These are phyloP conservation scores for Holacanthella duospinosa DNA, from an alignment of 2,888 invertebrate genomes.

Conservation along the genomic window DNA sequence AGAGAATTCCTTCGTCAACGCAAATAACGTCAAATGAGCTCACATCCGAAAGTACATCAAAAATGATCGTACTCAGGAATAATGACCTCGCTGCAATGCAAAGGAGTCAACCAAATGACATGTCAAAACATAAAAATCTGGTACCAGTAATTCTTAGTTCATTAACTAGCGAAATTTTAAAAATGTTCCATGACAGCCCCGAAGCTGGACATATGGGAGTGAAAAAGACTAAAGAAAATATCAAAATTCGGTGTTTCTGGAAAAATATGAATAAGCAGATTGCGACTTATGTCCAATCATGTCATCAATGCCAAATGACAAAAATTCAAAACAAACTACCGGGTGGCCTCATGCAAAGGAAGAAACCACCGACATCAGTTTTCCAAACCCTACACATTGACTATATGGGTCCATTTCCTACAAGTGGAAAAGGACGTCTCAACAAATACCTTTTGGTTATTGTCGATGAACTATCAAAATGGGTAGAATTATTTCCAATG, in stretches of 20 bases:
- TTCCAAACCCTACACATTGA: neutral
- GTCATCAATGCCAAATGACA: neutral
- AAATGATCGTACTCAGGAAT: too few species aligned
- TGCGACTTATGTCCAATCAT: neutral
- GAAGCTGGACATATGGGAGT: constrained; percentile 3
- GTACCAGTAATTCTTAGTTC: neutral
- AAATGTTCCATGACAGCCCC: neutral
- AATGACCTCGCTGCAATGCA: too few species aligned
- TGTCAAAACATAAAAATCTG: too few species aligned
- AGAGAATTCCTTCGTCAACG: too few species aligned
- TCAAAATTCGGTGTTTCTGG: too few species aligned
- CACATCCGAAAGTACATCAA: too few species aligned
- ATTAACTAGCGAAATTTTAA: too few species aligned
- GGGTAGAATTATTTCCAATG: too few species aligned
- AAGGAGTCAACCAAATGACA: too few species aligned
- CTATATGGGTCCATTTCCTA: neutral
- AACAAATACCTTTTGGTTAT: neutral
- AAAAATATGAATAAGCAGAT: neutral
- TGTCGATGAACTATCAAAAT: too few species aligned
- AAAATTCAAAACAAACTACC: neutral
- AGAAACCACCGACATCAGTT: neutral
- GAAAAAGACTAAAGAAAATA: neutral
- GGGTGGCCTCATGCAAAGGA: neutral
- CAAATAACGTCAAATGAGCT: too few species aligned
- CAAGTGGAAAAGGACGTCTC: neutral